Evolutionary conservation across 2,888 invertebrate genomes (phyloP), one percentile per base, ranked within the genome.

Genomic region (Molorchus minor): DNA sequence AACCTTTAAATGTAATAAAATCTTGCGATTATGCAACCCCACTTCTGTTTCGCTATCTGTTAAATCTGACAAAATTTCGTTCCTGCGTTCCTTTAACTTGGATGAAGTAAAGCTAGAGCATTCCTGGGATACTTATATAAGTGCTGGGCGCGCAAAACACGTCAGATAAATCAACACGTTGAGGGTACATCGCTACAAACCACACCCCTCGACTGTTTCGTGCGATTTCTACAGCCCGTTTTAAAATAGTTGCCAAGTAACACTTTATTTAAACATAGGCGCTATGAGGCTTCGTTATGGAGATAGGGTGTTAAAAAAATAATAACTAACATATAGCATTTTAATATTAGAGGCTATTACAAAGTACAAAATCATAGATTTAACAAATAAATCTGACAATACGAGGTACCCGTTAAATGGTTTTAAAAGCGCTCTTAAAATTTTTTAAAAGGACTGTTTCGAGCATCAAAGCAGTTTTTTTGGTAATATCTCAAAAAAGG

Each of bases 161-260:
- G 58, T 61, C 49, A 64, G 60, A 61, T 64, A 64, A 51, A 47
- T 47, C 49, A 41, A 51, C 38, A 45, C 47, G 54, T 60, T 33
- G 55, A 62, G 60, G 64, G 61, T 62, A 65, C 59, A 65, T 62
- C 55, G 62, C 56, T 56, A 62, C 59, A 75, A 73, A 65, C 69
- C 69, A 69, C 67, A 67, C 69, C 67, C 64, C 56, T 58, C 56
- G 54, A 58, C 55, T 58, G 56, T 49, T 49, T 17, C 33, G 52
- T 56, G 62, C 55, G 59, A 53, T 56, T 56, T 47, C 56, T 41
- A 52, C 49, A 55, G 59, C 62, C 59, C 61, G 68, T 67, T 66
- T 69, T 65, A 64, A 67, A 66, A 68, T 69, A 69, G 65, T 61
- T n/a, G n/a, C n/a, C n/a, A n/a, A n/a, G n/a, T n/a, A n/a, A n/a